Conservation (phyloP, 2,888 invertebrate species). For the Carabus problematicus region DNA sequence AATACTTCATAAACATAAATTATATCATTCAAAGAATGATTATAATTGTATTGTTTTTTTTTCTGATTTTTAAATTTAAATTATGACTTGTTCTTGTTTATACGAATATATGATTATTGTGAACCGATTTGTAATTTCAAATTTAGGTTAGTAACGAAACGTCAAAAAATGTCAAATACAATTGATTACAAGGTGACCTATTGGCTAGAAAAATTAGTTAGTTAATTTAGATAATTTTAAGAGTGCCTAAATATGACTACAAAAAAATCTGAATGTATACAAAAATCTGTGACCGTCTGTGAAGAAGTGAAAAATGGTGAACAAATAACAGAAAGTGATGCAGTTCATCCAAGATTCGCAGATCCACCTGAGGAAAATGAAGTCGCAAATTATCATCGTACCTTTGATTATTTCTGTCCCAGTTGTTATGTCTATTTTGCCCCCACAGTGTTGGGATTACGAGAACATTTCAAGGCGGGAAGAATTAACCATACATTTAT, state of each 20-base stretch:
- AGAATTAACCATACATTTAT: slow-evolving; percentile 51
- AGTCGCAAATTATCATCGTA: slow-evolving; percentile 51
- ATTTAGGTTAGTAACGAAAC: slow-evolving; percentile 8
- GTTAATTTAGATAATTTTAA: no score
- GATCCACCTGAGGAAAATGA: slow-evolving; percentile 49
- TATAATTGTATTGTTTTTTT: no score
- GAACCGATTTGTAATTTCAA: slow-evolving; percentile 5
- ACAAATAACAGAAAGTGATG: slow-evolving; percentile 52
- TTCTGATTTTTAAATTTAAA: no score
- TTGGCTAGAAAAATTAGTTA: neutral
- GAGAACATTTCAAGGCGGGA: slow-evolving; percentile 53
- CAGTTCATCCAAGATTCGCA: slow-evolving; percentile 55
- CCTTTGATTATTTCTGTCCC: slow-evolving; percentile 53
- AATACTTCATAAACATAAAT: no score
- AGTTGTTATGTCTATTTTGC: slow-evolving; percentile 54
- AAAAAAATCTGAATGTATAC: slow-evolving; percentile 8
- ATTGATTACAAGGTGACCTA: neutral
- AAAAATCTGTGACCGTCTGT: neutral
- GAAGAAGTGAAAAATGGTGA: slow-evolving; percentile 9
- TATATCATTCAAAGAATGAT: no score
- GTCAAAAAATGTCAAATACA: slow-evolving; percentile 12
- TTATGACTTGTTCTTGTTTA: neutral
- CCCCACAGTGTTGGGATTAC: slow-evolving; percentile 51
- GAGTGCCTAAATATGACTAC: slow-evolving; percentile 19
- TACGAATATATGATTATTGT: slow-evolving; percentile 2